Base-by-base conservation (phyloP, 1,140 invertebrate species). In the Diploscapter pachys region DNA sequence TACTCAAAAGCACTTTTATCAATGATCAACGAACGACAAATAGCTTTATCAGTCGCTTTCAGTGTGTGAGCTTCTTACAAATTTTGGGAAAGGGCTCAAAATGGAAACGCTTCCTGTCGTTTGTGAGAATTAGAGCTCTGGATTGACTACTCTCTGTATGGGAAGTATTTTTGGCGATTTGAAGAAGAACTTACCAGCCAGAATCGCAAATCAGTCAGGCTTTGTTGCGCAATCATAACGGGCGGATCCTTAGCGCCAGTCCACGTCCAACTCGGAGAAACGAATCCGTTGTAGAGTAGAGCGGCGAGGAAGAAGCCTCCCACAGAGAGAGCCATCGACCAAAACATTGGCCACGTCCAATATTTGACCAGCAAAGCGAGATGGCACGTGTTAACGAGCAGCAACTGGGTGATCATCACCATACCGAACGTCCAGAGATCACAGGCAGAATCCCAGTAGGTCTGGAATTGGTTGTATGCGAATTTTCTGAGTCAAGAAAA, bases 341-440 rank as follows among this genome's bases (percentile, higher is more conserved):
- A 59, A 13, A 79, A 71, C 66, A 80, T 71, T 11, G 78, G 72
- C 62, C 64, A 70, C 5, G 78, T 80, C 80, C 80, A 81, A 57
- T 75, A 72, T 52, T 79, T 65, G 52, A 81, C 76, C 52, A 81
- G 65, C 9, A 81, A 49, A 83, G 86, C 63, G 83, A 85, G 63
- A 84, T 85, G 81, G 91, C 92, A 72, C 5, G 63, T 68, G 54
- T 81, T 79, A 50, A 72, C 72, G 57, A 78, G 78, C 61, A 81
- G 72, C 11, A 81, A 62, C 49, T 73, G 73, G 48, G 80, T 71
- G 6, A 63, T 63, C 4, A 81, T 64, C n/a, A 80, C 31, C 57
- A 78, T 64, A 52, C 80, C 78, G 59, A 81, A 81, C 53, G 80
- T 66, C 80, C 80, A 81, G 49, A 81, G 70, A 55, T 81, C 80